Percentiles rank a stretch among this genome's conserved stretches.
These are phyloP conservation scores for Phodopus roborovskii DNA, from an alignment of 2,113 vertebrate genomes.

Conservation along the genomic window DNA sequence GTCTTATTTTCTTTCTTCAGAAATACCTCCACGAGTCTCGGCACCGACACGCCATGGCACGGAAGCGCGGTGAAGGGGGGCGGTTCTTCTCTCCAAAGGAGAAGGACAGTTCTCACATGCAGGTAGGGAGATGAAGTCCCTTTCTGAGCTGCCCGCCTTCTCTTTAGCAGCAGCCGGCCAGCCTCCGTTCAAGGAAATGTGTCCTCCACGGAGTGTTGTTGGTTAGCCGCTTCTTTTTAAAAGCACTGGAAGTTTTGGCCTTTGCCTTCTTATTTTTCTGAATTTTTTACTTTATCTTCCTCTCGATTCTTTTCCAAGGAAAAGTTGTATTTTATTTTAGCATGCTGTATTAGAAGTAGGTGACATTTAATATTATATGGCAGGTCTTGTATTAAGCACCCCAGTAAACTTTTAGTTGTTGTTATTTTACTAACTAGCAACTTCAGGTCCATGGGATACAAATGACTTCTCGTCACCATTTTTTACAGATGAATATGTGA, in stretches of 20 bases:
- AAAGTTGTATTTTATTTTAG: background rate
- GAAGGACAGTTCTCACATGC: constrained; percentile 93
- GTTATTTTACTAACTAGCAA: background rate
- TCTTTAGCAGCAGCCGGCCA: background rate
- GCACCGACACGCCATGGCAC: constrained; percentile 97
- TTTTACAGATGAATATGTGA: constrained; percentile 19
- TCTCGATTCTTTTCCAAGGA: constrained; percentile 21
- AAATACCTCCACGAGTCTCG: constrained; percentile 99
- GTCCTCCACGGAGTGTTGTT: background rate
- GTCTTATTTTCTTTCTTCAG: constrained; percentile 81
- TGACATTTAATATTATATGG: background rate
- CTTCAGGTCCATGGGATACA: background rate
- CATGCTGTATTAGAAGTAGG: background rate
- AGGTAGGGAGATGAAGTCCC: constrained; percentile 83
- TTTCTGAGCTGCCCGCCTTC: background rate
- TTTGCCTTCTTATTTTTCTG: background rate
- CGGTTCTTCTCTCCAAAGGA: constrained; percentile 99
- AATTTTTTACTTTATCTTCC: background rate
- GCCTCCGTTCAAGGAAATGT: background rate
- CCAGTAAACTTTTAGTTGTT: background rate
- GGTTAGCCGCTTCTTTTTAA: background rate
- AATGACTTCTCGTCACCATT: background rate
- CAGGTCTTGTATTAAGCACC: background rate
- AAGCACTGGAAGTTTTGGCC: background rate
- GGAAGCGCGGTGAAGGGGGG: constrained; percentile 96